Conservation (phyloP, 2,797 vertebrate species). For the Oreonectes daqikongensis region DNA sequence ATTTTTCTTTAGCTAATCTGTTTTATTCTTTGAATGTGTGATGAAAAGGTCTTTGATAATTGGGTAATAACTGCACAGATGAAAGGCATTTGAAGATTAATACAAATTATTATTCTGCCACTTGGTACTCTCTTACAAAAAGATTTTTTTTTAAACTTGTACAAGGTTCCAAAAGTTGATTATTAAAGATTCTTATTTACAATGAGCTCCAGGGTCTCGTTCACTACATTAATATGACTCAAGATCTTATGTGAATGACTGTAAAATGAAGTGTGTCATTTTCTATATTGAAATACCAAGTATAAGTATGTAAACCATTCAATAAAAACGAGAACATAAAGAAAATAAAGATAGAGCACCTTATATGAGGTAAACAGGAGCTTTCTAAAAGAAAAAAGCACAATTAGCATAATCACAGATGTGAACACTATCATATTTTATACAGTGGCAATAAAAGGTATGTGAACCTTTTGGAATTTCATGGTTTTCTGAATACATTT, state of each 20-base stretch:
- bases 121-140: background rate
- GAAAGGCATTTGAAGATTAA: constrained; percentile 31
- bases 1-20: constrained; percentile 2
- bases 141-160: no score
- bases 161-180: no score
- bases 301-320: background rate
- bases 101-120: constrained; percentile 4
- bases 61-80: background rate
- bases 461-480: no score
- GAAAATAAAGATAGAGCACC: no score
- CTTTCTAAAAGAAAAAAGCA: no score
- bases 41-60: constrained; percentile 17
- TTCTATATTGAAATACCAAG: background rate
- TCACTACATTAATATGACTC: background rate
- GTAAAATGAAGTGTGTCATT: background rate
- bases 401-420: no score
- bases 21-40: constrained; percentile 5
- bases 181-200: background rate
- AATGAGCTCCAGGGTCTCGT: background rate
- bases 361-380: no score
- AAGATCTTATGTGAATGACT: background rate
- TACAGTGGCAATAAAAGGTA: no score
- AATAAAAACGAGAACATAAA: background rate
- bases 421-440: no score
- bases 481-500: no score